Evolutionary conservation across 1,140 invertebrate species (phyloP).

Genomic region (Microplitis mediator): DNA sequence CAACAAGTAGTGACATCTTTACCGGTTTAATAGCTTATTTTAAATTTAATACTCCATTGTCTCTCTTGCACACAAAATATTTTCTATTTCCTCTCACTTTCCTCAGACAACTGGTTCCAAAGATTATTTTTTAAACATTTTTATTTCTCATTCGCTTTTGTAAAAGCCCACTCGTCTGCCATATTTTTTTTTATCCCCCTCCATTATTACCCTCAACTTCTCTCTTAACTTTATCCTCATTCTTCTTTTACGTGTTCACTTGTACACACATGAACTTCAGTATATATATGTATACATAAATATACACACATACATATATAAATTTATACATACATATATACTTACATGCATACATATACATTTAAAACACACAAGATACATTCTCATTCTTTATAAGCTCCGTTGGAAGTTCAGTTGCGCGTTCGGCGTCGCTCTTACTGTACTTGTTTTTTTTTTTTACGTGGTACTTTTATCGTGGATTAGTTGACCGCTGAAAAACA

Average conservation of each 20-base stretch:
- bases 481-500: too few relatives aligned
- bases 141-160: slow-evolving; percentile 5
- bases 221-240: background rate
- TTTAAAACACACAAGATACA: background rate
- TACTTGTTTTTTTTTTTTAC: slow-evolving; percentile 8
- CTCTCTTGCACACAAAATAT: too few relatives aligned
- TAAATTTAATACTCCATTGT: background rate
- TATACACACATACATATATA: background rate
- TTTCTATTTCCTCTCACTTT: slow-evolving; percentile 22
- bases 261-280: too few relatives aligned
- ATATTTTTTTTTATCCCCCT: background rate
- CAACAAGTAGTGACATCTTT: background rate
- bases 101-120: background rate
- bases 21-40: background rate
- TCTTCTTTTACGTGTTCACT: too few relatives aligned
- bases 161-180: background rate
- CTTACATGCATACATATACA: slow-evolving; percentile 13
- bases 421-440: background rate
- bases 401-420: slow-evolving; percentile 26
- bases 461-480: too few relatives aligned
- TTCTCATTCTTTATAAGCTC: background rate
- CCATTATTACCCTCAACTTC: slow-evolving; percentile 15
- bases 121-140: slow-evolving; percentile 7
- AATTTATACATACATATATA: too few relatives aligned
- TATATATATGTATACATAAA: too few relatives aligned